Conservation (phyloP, 2,888 invertebrate genomes). For the Spodoptera littoralis region DNA sequence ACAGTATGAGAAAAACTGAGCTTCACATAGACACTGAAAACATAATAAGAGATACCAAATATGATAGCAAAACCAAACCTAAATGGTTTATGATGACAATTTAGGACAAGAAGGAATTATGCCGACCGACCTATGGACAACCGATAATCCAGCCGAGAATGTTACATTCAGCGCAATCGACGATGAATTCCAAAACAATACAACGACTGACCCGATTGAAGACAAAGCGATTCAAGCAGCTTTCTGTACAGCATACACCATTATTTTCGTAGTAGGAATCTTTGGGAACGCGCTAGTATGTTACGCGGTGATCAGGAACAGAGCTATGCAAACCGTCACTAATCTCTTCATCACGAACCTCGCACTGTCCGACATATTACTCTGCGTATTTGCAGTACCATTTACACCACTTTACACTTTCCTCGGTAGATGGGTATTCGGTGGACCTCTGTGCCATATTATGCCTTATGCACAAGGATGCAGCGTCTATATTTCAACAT, state of each 20-base stretch:
- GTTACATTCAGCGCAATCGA: constrained; percentile 60
- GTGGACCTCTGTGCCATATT: constrained; percentile 94
- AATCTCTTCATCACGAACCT: constrained; percentile 97
- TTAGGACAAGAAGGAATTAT: constrained; percentile 77
- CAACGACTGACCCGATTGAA: constrained; percentile 88
- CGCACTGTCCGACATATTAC: constrained; percentile 95
- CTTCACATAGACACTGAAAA: constrained; percentile 49
- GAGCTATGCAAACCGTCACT: constrained; percentile 97
- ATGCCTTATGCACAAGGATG: constrained; percentile 96
- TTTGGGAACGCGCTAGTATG: constrained; percentile 96
- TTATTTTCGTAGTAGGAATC: constrained; percentile 94
- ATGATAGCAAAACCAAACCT: constrained; percentile 72
- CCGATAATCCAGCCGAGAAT: constrained; percentile 68
- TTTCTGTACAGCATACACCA: constrained; percentile 93
- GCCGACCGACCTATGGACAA: constrained; percentile 79
- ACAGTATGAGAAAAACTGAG: constrained; percentile 67
- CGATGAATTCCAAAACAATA: constrained; percentile 65
- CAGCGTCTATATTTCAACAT: constrained; percentile 96
- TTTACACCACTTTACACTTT: constrained; percentile 97
- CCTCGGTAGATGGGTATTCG: constrained; percentile 95
- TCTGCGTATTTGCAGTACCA: constrained; percentile 95
- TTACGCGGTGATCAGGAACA: constrained; percentile 95
- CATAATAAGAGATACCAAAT: constrained; percentile 57
- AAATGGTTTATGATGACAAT: constrained; percentile 80
- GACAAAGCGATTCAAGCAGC: constrained; percentile 91